These are phyloP conservation scores for Cyphomyrmex costatus DNA, from an alignment of 1,140 invertebrate genomes.

Conservation along the genomic window DNA sequence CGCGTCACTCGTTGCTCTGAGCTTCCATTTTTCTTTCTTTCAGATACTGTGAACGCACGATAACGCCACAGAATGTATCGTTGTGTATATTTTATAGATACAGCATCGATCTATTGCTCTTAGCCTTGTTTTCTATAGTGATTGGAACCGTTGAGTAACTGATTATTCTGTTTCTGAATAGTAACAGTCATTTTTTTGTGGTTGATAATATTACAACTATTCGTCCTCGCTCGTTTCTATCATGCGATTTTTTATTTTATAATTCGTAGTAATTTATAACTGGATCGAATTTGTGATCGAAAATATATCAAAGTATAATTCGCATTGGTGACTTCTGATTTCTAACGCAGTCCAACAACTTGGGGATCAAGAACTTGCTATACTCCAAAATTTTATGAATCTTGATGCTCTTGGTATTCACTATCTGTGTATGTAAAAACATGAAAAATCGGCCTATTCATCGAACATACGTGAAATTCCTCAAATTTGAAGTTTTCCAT, in stretches of 20 bases:
- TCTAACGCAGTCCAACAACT: background rate
- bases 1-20: conserved; percentile 27
- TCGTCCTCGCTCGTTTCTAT: background rate
- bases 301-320: background rate
- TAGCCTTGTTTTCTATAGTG: background rate
- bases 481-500: conserved; percentile 29
- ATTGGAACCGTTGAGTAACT: background rate
- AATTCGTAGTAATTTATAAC: background rate
- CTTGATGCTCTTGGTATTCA: background rate
- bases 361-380: background rate
- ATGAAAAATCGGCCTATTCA: background rate
- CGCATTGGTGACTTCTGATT: background rate
- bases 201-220: background rate
- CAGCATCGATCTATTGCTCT: background rate
- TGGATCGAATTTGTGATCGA: background rate
- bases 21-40: conserved; percentile 28
- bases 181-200: background rate
- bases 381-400: conserved; percentile 19
- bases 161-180: background rate
- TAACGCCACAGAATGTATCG: background rate
- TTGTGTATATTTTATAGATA: background rate
- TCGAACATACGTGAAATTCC: conserved; percentile 32
- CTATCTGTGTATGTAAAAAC: background rate
- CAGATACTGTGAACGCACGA: background rate
- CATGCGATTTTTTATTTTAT: background rate